Evolutionary conservation across 2,113 vertebrate species (phyloP).

Genomic region (Felis chaus): DNA sequence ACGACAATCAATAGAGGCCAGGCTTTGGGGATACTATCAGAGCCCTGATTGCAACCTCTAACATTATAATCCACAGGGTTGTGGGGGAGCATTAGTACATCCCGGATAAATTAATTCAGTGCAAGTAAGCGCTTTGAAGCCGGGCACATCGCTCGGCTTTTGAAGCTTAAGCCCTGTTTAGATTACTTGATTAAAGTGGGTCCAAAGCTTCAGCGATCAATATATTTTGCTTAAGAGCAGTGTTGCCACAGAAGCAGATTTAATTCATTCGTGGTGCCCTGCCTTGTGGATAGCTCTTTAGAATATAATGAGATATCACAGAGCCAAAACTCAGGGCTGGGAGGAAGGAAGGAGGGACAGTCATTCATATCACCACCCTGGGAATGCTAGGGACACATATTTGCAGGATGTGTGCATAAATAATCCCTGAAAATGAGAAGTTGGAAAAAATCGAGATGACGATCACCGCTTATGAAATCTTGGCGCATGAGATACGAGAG

Average conservation of each 20-base stretch:
- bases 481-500: neutral
- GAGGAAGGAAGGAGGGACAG: neutral
- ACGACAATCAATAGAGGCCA: conserved; percentile 74
- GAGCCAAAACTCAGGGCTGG: neutral
- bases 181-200: conserved; percentile 88
- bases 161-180: conserved; percentile 87
- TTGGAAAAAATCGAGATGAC: neutral
- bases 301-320: conserved; percentile 70
- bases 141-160: conserved; percentile 80
- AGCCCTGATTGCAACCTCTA: conserved; percentile 78
- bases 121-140: conserved; percentile 86
- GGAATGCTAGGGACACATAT: neutral
- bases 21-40: conserved; percentile 81
- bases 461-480: neutral
- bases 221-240: conserved; percentile 84
- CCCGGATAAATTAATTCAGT: conserved; percentile 85
- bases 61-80: conserved; percentile 82
- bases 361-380: neutral
- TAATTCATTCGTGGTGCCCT: conserved; percentile 68
- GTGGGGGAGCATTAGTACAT: conserved; percentile 82
- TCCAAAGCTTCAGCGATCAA: conserved; percentile 83
- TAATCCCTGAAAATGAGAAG: conserved; percentile 45
- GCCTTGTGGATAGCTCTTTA: conserved; percentile 64
- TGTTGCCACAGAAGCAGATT: conserved; percentile 82
- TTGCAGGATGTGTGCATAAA: conserved; percentile 24